These are phyloP conservation scores for Drosophila punjabiensis DNA, from an alignment of 1,140 invertebrate genomes.

Conservation along the genomic window DNA sequence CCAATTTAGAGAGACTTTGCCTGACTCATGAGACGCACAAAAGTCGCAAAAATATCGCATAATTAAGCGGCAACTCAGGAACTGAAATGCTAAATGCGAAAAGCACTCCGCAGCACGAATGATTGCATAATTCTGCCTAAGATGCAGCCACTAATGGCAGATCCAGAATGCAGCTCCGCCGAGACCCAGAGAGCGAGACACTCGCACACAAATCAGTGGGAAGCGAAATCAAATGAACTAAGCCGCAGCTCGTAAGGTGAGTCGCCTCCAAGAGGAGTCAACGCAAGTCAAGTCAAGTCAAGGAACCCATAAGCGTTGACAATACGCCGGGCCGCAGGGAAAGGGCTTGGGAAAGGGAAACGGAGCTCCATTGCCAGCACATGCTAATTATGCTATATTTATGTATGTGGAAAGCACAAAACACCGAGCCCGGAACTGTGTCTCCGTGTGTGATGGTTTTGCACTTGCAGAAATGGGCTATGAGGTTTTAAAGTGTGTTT, in stretches of 20 bases:
- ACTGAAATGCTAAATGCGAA: slow-evolving; percentile 34
- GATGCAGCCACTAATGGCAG: slow-evolving; percentile 26
- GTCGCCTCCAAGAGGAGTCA: slow-evolving; percentile 24
- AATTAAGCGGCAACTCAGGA: slow-evolving; percentile 50
- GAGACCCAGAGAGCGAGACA: slow-evolving; percentile 10
- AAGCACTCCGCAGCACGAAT: slow-evolving; percentile 33
- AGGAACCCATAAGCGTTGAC: slow-evolving; percentile 76
- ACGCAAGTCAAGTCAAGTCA: slow-evolving; percentile 56
- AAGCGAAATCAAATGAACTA: slow-evolving; percentile 75
- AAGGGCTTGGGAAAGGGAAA: slow-evolving; percentile 9
- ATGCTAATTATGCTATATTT: slow-evolving; percentile 79
- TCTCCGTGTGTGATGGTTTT: slow-evolving; percentile 14
- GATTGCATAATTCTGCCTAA: slow-evolving; percentile 60
- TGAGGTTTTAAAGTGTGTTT: neutral
- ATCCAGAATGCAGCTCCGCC: slow-evolving; percentile 32
- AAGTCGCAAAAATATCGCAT: slow-evolving; percentile 52
- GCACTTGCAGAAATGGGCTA: slow-evolving; percentile 5
- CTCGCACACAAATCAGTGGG: slow-evolving; percentile 47
- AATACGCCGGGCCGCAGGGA: slow-evolving; percentile 39
- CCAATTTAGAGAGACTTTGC: slow-evolving; percentile 35
- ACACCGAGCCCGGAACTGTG: slow-evolving; percentile 51
- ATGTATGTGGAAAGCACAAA: slow-evolving; percentile 55
- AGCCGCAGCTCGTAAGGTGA: slow-evolving; percentile 37
- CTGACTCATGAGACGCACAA: slow-evolving; percentile 55
- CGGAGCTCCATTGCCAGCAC: slow-evolving; percentile 42